A percentile compares a stretch with the other conserved stretches of the same genome.
phyloP scores from a whole-genome alignment of 2,888 invertebrate genomes.

The Drosophila fungiperda region DNA sequence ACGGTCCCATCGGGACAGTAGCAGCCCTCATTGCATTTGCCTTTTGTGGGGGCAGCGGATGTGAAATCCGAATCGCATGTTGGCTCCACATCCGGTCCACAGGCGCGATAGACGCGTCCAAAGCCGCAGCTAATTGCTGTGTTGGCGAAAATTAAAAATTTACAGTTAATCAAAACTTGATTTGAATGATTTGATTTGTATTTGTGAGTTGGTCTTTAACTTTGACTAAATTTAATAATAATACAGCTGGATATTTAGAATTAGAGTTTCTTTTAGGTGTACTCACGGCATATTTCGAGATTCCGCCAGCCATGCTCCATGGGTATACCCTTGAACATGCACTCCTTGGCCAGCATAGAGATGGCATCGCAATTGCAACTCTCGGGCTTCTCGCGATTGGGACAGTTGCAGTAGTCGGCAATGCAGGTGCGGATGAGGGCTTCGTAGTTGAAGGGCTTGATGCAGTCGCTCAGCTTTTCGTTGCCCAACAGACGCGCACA shows the following conservation, averaged over 20 bases:
- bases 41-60: conserved; percentile 71
- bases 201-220: neutral
- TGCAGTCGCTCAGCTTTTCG: conserved; percentile 88
- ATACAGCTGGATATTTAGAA: neutral
- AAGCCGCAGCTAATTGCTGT: conserved; percentile 92
- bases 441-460: conserved; percentile 88
- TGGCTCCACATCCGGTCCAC: conserved; percentile 90
- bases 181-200: neutral
- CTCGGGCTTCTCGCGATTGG: conserved; percentile 86
- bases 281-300: conserved; percentile 93
- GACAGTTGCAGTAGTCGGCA: conserved; percentile 92
- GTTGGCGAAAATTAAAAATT: neutral
- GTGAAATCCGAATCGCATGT: conserved; percentile 88
- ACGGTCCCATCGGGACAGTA: conserved; percentile 93
- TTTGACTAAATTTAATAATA: neutral
- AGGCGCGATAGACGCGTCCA: conserved; percentile 91
- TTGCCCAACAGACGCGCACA: conserved; percentile 88
- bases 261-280: neutral
- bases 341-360: conserved; percentile 91
- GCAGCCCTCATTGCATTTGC: conserved; percentile 93
- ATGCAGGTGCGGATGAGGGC: conserved; percentile 90
- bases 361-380: conserved; percentile 92
- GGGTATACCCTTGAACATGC: conserved; percentile 88
- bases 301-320: conserved; percentile 91
- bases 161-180: neutral